Evolutionary conservation across 1,140 invertebrate genomes (phyloP), one percentile per base, ranked within the genome.

Genomic region (Heterodera schachtii): DNA sequence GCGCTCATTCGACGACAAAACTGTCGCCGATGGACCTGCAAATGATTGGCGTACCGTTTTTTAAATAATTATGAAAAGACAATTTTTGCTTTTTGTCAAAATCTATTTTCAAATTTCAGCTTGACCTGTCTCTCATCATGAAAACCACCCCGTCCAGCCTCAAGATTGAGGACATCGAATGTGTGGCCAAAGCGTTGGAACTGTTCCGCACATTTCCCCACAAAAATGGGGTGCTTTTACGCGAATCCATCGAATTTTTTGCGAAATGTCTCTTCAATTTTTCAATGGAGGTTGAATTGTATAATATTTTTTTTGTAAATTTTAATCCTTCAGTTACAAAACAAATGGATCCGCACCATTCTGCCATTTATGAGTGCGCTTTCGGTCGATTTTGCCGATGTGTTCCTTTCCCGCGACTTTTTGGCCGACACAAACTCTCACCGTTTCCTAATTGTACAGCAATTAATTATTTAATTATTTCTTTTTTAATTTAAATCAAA

Each of bases 181-280:
- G 77, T 69, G 64, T 78, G 13, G 19, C 77, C 4, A 78, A 31
- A 44, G 64, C 77, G 21, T 31, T 78, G 70, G 64, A 78, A 69
- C 66, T 78, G 49, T 71, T 78, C 70, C 47, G 41, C 77, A 19
- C 9, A 19, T 16, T 21, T 64, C 70, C 47, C 43, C 31, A 64
- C 47, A 71, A 71, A 21, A 70, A 71, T 16, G n/a, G 66, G 13
- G 43, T 31, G 31, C 70, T 78, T 31, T 69, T 78, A 11, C 31
- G 66, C 21, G 21, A 78, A 46, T 11, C 70, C 7, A 46, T 78
- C 66, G 46, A 13, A n/a, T 78, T 78, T 47, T 78, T 69, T 69
- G 21, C 77, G 47, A 49, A 78, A 43, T 78, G 77, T 46, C 1
- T 78, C n/a, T 69, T 64, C 70, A 46, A 69, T n/a, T 78, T 78